phyloP scores from a whole-genome alignment of 2,113 vertebrate genomes.

The Sula dactylatra region DNA sequence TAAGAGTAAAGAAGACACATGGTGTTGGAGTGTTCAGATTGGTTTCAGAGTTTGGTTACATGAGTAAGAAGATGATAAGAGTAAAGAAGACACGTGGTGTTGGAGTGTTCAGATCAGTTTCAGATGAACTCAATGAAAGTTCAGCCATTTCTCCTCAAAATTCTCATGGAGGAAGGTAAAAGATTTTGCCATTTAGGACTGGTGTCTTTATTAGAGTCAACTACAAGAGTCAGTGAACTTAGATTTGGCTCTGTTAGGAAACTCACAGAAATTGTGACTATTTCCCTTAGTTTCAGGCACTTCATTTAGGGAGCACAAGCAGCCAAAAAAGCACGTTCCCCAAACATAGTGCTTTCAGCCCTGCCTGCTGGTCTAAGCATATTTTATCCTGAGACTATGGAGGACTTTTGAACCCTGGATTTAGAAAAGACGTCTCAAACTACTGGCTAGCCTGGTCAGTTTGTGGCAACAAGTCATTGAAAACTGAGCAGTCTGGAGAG shows the following conservation, averaged over 20 bases:
- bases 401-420: background rate
- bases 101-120: background rate
- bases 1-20: rapidly evolving
- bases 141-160: background rate
- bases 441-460: background rate
- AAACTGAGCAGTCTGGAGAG: background rate
- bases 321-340: background rate
- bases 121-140: background rate
- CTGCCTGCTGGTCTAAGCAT: background rate
- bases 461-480: background rate
- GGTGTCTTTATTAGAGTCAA: background rate
- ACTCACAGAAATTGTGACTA: background rate
- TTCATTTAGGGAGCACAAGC: background rate
- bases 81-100: rapidly evolving
- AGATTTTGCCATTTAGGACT: background rate
- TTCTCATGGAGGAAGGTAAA: background rate
- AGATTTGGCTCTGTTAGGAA: background rate
- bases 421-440: background rate
- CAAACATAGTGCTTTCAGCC: background rate
- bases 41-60: background rate
- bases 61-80: background rate
- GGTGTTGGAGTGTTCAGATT: background rate
- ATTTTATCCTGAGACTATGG: background rate
- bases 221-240: background rate
- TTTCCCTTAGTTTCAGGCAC: background rate